Conservation (phyloP, 2,888 invertebrate genomes). For the Andrena camellia region DNA sequence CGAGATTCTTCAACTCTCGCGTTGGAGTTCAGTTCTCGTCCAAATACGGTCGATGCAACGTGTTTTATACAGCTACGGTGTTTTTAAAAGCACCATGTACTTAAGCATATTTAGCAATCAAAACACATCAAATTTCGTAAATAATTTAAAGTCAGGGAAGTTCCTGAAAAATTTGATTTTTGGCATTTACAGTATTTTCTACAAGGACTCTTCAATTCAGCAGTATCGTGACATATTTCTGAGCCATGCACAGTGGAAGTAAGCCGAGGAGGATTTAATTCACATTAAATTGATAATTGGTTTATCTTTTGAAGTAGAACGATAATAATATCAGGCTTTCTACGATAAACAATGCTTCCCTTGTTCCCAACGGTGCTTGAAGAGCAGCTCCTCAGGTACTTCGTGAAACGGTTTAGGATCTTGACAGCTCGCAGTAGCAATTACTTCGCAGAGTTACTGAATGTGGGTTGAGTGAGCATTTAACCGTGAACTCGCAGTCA, state of each 20-base stretch:
- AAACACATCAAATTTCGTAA: too few species aligned
- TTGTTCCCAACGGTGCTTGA: slow-evolving; percentile 38
- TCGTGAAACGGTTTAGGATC: slow-evolving; percentile 49
- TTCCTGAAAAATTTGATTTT: too few species aligned
- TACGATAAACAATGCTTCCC: slow-evolving; percentile 47
- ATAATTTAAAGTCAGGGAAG: too few species aligned
- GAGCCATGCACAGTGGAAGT: too few species aligned
- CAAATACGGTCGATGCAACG: neutral
- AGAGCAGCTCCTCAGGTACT: slow-evolving; percentile 48
- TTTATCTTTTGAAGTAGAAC: neutral
- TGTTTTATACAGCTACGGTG: neutral
- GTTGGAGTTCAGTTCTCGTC: neutral
- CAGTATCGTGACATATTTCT: too few species aligned
- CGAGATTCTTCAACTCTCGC: neutral
- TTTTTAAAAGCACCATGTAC: too few species aligned
- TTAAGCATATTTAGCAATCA: too few species aligned
- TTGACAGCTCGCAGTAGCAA: slow-evolving; percentile 67
- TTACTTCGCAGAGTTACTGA: slow-evolving; percentile 64
- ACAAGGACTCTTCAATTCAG: too few species aligned
- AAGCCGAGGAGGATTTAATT: too few species aligned
- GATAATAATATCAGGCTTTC: slow-evolving; percentile 29
- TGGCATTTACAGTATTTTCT: too few species aligned
- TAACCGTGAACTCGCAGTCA: slow-evolving; percentile 55
- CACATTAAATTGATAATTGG: too few species aligned
- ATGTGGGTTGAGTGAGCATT: slow-evolving; percentile 69